Base-by-base conservation (phyloP, 2,113 vertebrate genomes). In the Leptobrachium leishanense region DNA sequence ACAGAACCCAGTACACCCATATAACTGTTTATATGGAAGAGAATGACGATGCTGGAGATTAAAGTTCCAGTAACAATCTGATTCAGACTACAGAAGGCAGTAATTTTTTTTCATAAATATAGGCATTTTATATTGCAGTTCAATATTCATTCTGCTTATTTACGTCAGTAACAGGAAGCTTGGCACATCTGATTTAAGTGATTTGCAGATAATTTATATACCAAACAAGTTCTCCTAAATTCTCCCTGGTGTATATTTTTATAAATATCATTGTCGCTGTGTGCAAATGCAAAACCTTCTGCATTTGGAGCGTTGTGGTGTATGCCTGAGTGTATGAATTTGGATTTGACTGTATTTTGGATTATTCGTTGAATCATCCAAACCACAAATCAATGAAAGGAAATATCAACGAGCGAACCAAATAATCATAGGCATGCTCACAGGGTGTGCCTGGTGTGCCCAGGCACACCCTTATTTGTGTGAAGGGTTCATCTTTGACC, bases 81-180 rank as follows among this genome's bases (percentile, higher is more conserved):
- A 62, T 65, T 53, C 53, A 69, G 43, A 46, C 7, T 77, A 50
- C 55, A 59, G 66, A 69, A 69, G 68, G 44, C 13, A 68, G 40
- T 59, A 70, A 70, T 77, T 77, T 41, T 40, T 77, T 77, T 69
- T 46, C 67, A 77, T 69, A 77, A 69, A 77, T 77, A 15, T 77
- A 69, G 68, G 67, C 67, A 69, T 77, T 69, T 77, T 53, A 77
- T 77, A 68, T 77, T 65, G 57, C 59, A 77, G 59, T 77, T 69
- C 43, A 31, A 41, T 69, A 20, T 77, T 70, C 53, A 69, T 77
- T 77, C 69, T 77, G 75, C 20, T 77, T 69, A 77, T 77, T 44
- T 77, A 69, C 68, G 69, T 65, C 62, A 57, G 54, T 10, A 69
- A 69, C n/a, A 40, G 20, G 57, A 70, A 43, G 40, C 54, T 31